Percentiles rank a stretch among this genome's conserved stretches.
Evolutionary conservation across 2,797 vertebrate genomes (phyloP).

Genomic region (Dipus sagitta): DNA sequence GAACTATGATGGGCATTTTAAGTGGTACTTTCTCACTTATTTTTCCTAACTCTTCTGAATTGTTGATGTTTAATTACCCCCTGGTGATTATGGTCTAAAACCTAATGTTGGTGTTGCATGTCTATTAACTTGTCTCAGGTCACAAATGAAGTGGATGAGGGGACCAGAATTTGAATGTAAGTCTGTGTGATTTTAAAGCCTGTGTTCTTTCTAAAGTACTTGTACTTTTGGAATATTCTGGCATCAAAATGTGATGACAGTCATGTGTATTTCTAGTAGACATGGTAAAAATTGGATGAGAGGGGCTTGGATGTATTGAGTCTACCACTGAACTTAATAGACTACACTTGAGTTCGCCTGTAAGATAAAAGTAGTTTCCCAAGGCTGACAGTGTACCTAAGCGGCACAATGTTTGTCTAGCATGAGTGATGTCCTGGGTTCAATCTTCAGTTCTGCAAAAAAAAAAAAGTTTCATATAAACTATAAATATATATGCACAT

Average conservation of each 20-base stretch:
- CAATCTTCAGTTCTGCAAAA: too few relatives aligned
- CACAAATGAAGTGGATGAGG: background rate
- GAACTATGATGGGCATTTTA: background rate
- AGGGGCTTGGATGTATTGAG: background rate
- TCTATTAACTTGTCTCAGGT: background rate
- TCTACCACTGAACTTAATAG: background rate
- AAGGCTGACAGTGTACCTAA: background rate
- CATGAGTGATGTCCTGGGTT: too few relatives aligned
- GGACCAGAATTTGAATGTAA: background rate
- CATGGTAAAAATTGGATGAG: background rate
- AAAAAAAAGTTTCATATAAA: background rate
- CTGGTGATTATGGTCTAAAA: background rate
- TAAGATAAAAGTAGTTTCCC: background rate
- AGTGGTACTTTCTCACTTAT: background rate
- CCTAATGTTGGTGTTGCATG: background rate
- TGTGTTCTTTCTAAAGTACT: background rate
- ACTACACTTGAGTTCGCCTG: background rate
- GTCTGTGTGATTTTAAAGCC: background rate
- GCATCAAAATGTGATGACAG: background rate
- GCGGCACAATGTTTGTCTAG: too few relatives aligned
- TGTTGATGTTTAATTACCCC: background rate
- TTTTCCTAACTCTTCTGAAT: background rate
- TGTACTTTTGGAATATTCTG: background rate
- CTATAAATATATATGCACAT: background rate
- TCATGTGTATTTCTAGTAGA: background rate